phyloP scores from a whole-genome alignment of 2,888 invertebrate species.

The Scaptodrosophila latifasciaeformis region DNA sequence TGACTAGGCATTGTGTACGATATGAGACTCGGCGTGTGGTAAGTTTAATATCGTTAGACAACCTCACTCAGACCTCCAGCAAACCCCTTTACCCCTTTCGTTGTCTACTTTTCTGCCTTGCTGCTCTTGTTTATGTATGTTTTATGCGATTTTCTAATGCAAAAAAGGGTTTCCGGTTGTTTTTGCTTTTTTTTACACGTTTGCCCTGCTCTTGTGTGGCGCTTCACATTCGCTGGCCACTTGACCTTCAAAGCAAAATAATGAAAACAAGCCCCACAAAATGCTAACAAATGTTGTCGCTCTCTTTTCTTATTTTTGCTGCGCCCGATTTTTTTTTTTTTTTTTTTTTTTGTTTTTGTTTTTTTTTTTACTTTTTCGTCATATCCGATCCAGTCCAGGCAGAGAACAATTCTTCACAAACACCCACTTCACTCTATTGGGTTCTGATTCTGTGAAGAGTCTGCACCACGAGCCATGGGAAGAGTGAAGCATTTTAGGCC shows the following conservation, averaged over 20 bases:
- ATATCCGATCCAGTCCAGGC: too few relatives aligned
- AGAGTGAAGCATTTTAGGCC: too few relatives aligned
- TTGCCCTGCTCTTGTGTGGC: conserved; percentile 9
- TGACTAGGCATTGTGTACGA: conserved; percentile 8
- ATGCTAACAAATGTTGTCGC: conserved; percentile 37
- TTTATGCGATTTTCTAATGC: conserved; percentile 47
- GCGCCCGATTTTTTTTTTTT: too few relatives aligned
- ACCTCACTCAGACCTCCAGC: too few relatives aligned
- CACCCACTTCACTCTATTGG: too few relatives aligned
- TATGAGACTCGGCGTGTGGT: conserved; percentile 61
- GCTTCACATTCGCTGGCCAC: conserved; percentile 28
- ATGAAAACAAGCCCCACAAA: conserved; percentile 18
- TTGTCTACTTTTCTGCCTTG: conserved; percentile 16
- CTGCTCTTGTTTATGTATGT: conserved; percentile 11
- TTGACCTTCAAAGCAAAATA: conserved; percentile 55
- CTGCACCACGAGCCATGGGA: too few relatives aligned
- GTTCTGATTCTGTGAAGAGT: too few relatives aligned
- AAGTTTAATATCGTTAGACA: conserved; percentile 37
- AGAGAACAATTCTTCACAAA: too few relatives aligned
- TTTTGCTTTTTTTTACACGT: conserved; percentile 3
- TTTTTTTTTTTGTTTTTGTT: too few relatives aligned
- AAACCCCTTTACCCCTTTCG: conserved; percentile 13
- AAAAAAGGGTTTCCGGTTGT: conserved; percentile 50
- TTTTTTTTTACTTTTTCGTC: too few relatives aligned
- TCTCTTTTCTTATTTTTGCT: conserved; percentile 19